Conservation (phyloP, 2,888 invertebrate species). For the Drosophila borealis region DNA sequence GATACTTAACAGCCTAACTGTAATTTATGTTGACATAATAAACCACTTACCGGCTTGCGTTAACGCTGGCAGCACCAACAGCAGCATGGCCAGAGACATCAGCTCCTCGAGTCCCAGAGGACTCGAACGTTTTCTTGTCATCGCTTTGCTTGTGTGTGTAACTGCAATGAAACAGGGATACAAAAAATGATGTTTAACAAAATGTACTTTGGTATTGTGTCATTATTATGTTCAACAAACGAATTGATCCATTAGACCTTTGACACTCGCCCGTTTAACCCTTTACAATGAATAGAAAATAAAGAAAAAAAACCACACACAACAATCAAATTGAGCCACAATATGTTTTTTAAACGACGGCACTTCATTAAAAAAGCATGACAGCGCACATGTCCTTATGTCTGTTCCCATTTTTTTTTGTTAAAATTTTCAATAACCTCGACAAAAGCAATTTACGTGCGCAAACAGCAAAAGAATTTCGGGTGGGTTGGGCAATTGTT, state of each 20-base stretch:
- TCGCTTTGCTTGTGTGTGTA: constrained; percentile 73
- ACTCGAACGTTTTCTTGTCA: constrained; percentile 85
- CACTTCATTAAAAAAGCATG: constrained; percentile 81
- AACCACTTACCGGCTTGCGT: constrained; percentile 84
- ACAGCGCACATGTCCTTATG: constrained; percentile 66
- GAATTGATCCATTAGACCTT: constrained; percentile 59
- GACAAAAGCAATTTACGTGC: constrained; percentile 81
- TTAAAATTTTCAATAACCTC: constrained; percentile 65
- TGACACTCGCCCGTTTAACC: constrained; percentile 69
- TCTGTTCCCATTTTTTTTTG: constrained; percentile 25
- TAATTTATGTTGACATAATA: constrained; percentile 81
- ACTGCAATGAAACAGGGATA: constrained; percentile 69
- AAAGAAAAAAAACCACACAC: constrained; percentile 20
- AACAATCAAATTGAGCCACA: constrained; percentile 75
- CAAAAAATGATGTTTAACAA: constrained; percentile 11
- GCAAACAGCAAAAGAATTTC: constrained; percentile 64
- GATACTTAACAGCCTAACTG: constrained; percentile 58
- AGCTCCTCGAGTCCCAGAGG: constrained; percentile 84
- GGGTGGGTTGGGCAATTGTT: constrained; percentile 56
- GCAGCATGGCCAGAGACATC: constrained; percentile 73
- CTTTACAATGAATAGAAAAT: constrained; percentile 40
- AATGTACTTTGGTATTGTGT: constrained; percentile 33
- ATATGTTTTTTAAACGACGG: constrained; percentile 80
- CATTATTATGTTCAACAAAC: constrained; percentile 16
- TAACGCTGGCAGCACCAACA: constrained; percentile 68